Evolutionary conservation across 1,140 invertebrate species (phyloP).

Genomic region (Maconellicoccus hirsutus): DNA sequence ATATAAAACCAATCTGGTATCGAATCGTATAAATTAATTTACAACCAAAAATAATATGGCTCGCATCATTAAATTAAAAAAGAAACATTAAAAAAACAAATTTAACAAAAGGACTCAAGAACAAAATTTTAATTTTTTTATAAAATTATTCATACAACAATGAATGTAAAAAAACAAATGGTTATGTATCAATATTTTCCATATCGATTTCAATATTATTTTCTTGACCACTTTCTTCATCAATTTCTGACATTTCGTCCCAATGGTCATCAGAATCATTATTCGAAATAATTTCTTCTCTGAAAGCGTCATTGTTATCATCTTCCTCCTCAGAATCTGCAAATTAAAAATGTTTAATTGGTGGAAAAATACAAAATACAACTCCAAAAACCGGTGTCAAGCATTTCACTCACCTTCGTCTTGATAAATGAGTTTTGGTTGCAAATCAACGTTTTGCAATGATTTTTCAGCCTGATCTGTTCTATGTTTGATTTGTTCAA

Average conservation of each 20-base stretch:
- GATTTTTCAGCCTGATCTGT: slow-evolving; percentile 35
- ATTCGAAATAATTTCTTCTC: not conserved
- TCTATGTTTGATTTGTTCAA: slow-evolving; percentile 39
- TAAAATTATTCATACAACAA: slow-evolving; percentile 18
- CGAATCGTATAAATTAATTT: not conserved
- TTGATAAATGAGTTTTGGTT: slow-evolving; percentile 42
- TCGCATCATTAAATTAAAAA: not conserved
- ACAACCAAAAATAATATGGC: not conserved
- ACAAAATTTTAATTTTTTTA: not conserved
- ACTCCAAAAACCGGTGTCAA: too few species aligned
- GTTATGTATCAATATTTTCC: slow-evolving; percentile 3
- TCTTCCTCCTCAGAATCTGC: slow-evolving; percentile 12
- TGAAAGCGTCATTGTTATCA: not conserved
- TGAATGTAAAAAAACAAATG: not conserved
- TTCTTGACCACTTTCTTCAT: slow-evolving; percentile 7
- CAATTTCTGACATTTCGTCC: slow-evolving; percentile 6
- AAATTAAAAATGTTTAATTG: not conserved
- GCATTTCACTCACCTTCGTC: slow-evolving; percentile 42
- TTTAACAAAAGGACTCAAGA: not conserved
- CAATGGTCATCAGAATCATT: slow-evolving; percentile 16
- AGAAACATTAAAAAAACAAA: not conserved
- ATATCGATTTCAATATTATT: not conserved
- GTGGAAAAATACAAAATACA: not conserved
- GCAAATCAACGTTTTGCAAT: slow-evolving; percentile 32
- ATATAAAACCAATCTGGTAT: too few species aligned